These are phyloP conservation scores for Zaprionus taronus DNA, from an alignment of 1,140 invertebrate species.

Conservation along the genomic window DNA sequence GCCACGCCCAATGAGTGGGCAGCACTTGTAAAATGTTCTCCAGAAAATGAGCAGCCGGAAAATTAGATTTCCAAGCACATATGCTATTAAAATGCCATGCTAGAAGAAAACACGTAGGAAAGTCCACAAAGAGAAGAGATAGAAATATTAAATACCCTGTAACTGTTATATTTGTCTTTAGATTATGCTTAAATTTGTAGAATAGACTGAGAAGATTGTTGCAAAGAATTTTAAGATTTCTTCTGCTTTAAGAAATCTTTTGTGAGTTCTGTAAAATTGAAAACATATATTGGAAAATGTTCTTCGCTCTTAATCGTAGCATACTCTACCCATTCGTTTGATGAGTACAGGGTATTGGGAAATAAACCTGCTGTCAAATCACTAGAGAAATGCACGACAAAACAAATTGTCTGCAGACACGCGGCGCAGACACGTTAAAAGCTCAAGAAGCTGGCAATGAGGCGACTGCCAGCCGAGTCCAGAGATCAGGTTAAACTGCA, in stretches of 20 bases:
- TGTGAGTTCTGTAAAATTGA: no score
- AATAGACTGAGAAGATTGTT: background rate
- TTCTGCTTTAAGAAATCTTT: no score
- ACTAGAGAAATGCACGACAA: conserved; percentile 61
- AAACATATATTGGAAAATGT: no score
- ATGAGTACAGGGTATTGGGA: conserved; percentile 16
- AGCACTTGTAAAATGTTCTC: conserved; percentile 8
- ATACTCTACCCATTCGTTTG: background rate
- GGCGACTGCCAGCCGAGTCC: conserved; percentile 16
- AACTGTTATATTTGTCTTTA: background rate
- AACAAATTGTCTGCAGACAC: conserved; percentile 75
- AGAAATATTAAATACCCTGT: background rate
- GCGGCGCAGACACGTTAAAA: conserved; percentile 59
- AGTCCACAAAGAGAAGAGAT: background rate
- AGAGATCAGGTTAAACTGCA: conserved; percentile 56
- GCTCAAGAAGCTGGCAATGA: conserved; percentile 18
- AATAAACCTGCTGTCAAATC: conserved; percentile 42
- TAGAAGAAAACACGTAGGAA: conserved; percentile 4
- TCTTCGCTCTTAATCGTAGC: background rate
- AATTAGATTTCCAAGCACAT: conserved; percentile 5
- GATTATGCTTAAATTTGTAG: background rate
- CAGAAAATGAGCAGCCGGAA: conserved; percentile 2
- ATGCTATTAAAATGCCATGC: conserved; percentile 17
- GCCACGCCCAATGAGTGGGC: conserved; percentile 20
- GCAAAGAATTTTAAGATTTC: background rate